A percentile compares a stretch with the other conserved stretches of the same genome.
phyloP scores from a whole-genome alignment of 2,888 invertebrate genomes.

The Podabrus alpinus region DNA sequence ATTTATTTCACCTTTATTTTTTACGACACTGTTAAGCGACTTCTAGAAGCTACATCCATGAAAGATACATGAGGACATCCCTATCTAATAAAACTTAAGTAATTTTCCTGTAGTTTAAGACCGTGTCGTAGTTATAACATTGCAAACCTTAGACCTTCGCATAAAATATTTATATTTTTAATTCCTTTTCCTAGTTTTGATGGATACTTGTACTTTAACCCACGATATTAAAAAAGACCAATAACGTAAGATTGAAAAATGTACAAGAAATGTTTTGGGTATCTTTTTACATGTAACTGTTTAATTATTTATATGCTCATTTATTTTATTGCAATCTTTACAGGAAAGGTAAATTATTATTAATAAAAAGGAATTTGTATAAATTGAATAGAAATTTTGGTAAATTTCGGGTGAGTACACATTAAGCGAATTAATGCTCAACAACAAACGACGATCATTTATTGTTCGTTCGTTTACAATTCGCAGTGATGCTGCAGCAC shows the following conservation, averaged over 20 bases:
- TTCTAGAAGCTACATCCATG: constrained; percentile 40
- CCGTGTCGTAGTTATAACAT: constrained; percentile 8
- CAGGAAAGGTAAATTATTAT: neutral
- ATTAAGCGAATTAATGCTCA: too few relatives aligned
- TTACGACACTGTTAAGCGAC: constrained; percentile 43
- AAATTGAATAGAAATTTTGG: too few relatives aligned
- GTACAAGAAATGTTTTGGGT: neutral
- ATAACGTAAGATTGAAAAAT: neutral
- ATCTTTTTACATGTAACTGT: neutral
- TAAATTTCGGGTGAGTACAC: too few relatives aligned
- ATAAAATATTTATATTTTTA: neutral
- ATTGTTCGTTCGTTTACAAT: too few relatives aligned
- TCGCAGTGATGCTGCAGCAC: too few relatives aligned
- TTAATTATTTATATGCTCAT: neutral
- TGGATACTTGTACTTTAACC: neutral
- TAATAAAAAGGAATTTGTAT: neutral
- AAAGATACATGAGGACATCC: constrained; percentile 44
- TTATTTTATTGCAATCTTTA: neutral
- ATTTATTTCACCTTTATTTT: constrained; percentile 46
- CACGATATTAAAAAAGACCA: neutral
- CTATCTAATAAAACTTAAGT: constrained; percentile 44
- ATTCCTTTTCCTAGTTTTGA: neutral
- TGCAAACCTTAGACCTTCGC: neutral
- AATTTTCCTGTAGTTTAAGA: constrained; percentile 35
- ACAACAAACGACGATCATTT: too few relatives aligned